Conservation (phyloP, 2,888 invertebrate genomes). For the Mamestra brassicae region DNA sequence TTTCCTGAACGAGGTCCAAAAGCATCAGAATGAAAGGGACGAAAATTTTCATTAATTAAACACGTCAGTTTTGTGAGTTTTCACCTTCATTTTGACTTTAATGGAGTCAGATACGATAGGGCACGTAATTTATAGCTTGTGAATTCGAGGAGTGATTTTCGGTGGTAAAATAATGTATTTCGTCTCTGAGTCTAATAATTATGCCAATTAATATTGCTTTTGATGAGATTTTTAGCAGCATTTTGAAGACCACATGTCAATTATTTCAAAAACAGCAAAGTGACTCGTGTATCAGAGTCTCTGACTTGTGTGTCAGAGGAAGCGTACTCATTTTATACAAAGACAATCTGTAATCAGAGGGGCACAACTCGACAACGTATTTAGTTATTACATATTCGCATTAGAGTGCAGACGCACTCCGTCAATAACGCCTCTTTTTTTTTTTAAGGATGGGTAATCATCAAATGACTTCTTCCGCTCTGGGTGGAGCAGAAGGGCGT, state of each 20-base stretch:
- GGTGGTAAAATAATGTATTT: conserved; percentile 14
- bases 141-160: conserved; percentile 39
- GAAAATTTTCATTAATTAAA: conserved; percentile 55
- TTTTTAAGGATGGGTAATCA: too few relatives aligned
- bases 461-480: too few relatives aligned
- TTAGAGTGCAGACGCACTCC: too few relatives aligned
- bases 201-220: background rate
- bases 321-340: too few relatives aligned
- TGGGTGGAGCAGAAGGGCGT: too few relatives aligned
- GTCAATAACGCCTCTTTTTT: too few relatives aligned
- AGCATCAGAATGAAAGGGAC: conserved; percentile 43
- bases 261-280: too few relatives aligned
- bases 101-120: conserved; percentile 45
- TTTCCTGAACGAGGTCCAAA: conserved; percentile 33
- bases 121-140: conserved; percentile 47
- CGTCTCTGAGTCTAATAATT: background rate
- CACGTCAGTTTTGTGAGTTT: conserved; percentile 51
- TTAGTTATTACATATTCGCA: too few relatives aligned
- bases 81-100: conserved; percentile 51
- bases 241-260: background rate
- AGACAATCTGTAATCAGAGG: too few relatives aligned
- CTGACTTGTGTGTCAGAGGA: too few relatives aligned
- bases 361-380: too few relatives aligned
- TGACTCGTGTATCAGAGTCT: too few relatives aligned
- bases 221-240: background rate